These are phyloP conservation scores for Cephus runcator DNA, from an alignment of 2,888 invertebrate genomes.

Conservation along the genomic window DNA sequence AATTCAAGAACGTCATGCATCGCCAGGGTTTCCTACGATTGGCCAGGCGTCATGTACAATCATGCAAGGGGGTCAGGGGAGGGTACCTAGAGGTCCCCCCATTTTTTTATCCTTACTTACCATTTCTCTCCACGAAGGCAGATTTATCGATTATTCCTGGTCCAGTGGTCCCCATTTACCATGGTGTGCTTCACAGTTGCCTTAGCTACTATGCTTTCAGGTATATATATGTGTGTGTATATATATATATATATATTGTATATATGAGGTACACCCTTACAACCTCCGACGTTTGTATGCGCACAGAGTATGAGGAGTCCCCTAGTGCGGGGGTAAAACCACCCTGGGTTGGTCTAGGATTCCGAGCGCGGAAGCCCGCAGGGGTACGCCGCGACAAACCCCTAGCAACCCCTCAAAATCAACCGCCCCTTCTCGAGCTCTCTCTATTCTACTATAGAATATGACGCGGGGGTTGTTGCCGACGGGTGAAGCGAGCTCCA, in stretches of 20 bases:
- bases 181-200: slow-evolving; percentile 26
- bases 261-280: not conserved
- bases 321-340: slow-evolving; percentile 42
- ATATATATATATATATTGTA: not conserved
- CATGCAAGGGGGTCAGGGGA: not conserved
- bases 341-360: slow-evolving; percentile 49
- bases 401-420: slow-evolving; percentile 66
- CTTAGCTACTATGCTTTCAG: not conserved
- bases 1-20: not conserved
- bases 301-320: not conserved
- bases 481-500: not conserved
- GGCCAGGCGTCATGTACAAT: not conserved
- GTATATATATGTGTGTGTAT: not conserved
- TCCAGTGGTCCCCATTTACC: slow-evolving; percentile 53
- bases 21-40: not conserved
- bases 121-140: slow-evolving; percentile 29
- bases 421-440: slow-evolving; percentile 52
- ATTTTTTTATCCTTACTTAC: not conserved
- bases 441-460: slow-evolving; percentile 5
- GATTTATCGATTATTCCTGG: slow-evolving; percentile 61
- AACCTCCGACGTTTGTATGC: not conserved
- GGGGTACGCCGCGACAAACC: slow-evolving; percentile 65
- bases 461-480: not conserved
- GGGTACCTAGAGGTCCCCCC: not conserved
- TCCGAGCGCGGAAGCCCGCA: slow-evolving; percentile 60